These are phyloP conservation scores for Acleris holmiana DNA, from an alignment of 2,888 invertebrate species.

Conservation along the genomic window DNA sequence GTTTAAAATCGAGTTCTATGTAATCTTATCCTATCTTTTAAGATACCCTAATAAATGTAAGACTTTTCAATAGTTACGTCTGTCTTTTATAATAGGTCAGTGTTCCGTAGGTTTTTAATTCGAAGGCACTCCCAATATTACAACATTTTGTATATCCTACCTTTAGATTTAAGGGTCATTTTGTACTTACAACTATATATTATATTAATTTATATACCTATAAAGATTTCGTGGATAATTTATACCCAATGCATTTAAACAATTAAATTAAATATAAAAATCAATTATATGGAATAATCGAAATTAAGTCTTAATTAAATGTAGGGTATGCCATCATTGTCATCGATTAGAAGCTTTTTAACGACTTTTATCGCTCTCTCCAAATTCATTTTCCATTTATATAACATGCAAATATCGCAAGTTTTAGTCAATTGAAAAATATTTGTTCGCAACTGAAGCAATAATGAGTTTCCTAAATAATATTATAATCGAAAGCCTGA, in stretches of 20 bases:
- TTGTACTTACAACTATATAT: slow-evolving; percentile 26
- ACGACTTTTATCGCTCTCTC: slow-evolving; percentile 2
- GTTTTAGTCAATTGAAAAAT: too few species aligned
- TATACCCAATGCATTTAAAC: slow-evolving; percentile 22
- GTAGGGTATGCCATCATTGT: not conserved
- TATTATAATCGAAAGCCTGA: too few species aligned
- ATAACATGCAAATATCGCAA: too few species aligned
- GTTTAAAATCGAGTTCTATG: slow-evolving; percentile 1
- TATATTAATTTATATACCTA: slow-evolving; percentile 18
- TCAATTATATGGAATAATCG: slow-evolving; percentile 3
- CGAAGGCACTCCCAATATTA: slow-evolving; percentile 1
- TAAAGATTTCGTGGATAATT: not conserved
- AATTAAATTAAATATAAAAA: slow-evolving; percentile 4
- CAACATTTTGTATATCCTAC: slow-evolving; percentile 19
- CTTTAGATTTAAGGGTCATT: slow-evolving; percentile 25
- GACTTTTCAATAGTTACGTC: slow-evolving; percentile 9
- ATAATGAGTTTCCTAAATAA: too few species aligned
- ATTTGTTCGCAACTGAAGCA: not conserved
- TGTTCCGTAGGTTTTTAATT: slow-evolving; percentile 1
- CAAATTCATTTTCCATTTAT: too few species aligned
- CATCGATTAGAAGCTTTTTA: not conserved
- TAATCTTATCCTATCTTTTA: slow-evolving; percentile 3
- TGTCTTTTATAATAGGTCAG: slow-evolving; percentile 24
- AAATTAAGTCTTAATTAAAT: slow-evolving; percentile 6
- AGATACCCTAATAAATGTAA: slow-evolving; percentile 7